Conservation (phyloP, 2,797 vertebrate genomes). For the Pantherophis vulpinus region DNA sequence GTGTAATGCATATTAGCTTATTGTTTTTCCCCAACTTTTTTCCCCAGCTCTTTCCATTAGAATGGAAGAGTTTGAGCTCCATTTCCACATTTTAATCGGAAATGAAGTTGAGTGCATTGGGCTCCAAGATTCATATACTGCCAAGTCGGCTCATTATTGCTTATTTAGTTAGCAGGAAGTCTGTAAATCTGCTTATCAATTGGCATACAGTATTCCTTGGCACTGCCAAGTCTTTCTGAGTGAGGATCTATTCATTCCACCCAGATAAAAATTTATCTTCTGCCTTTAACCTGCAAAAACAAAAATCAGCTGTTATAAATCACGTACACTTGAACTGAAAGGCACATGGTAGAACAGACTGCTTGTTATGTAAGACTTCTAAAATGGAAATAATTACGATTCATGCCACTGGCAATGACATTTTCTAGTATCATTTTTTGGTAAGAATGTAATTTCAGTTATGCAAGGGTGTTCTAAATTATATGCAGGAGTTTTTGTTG, state of each 20-base stretch:
- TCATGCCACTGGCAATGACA: not conserved
- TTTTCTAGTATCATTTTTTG: not conserved
- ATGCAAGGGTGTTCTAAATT: not conserved
- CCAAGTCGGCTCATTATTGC: not conserved
- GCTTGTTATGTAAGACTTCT: not conserved
- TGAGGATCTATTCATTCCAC: not conserved
- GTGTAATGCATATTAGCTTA: not conserved
- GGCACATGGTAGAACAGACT: not conserved
- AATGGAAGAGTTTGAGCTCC: not conserved
- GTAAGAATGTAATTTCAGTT: not conserved
- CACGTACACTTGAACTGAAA: not conserved
- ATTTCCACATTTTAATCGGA: not conserved
- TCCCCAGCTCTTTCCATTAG: too few relatives aligned
- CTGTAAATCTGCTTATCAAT: not conserved
- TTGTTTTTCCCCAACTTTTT: not conserved
- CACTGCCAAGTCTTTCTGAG: not conserved
- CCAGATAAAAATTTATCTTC: not conserved
- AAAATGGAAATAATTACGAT: not conserved
- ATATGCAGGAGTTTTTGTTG: not conserved
- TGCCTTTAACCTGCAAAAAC: not conserved
- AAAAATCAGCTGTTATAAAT: not conserved
- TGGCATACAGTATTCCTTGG: not conserved
- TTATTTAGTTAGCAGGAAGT: not conserved
- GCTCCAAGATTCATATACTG: not conserved
- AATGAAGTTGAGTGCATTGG: not conserved